Base-by-base conservation (phyloP, 2,888 invertebrate genomes). In the Hemicrepidius hirtus region DNA sequence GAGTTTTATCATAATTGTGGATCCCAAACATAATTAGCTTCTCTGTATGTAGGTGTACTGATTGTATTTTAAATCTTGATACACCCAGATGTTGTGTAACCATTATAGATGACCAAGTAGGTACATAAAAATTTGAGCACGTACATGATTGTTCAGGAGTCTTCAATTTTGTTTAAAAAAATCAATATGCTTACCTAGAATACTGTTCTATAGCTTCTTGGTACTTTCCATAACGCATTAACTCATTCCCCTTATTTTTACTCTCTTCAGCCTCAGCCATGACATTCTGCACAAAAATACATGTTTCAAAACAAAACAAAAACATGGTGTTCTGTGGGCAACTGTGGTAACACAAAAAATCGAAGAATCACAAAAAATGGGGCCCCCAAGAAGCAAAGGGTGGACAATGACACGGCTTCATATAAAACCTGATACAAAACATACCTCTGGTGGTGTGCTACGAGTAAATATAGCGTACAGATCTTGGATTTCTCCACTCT, bases 171-270 rank as follows among this genome's bases (percentile, higher is more conserved):
- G 20, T 16, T 7, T 46, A 46, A 53, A 50, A 50, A 5, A 28
- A 53, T n/a, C 5, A n/a, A 13, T 32, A 20, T 12, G 18, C 20
- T 57, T 87, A 91, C 89, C 89, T 90, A 74, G 95, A 91, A 85
- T 98, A 98, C 80, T 92, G 92, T 12, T 91, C 90, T 37, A 97
- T 87, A 12, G 98, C 98, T 84, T 96, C 96, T 21, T 90, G 88
- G 83, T 91, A 92, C 80, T 93, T 92, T 73, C 94, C 93, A 35
- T 90, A 89, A 85, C 95, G 96, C 96, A 99, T 97, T n/a, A 94
- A 88, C 55, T 91, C 90, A 86, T 95, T 96, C 75, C 97, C 98
- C 83, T 94, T 93, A 83, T 93, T 95, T 86, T 98, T 99, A 41
- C 95, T 89, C 28, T 88, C 88, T 84, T 98, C 98, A 4, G 97